phyloP scores from a whole-genome alignment of 2,113 vertebrate species.

The Aegithalos caudatus region DNA sequence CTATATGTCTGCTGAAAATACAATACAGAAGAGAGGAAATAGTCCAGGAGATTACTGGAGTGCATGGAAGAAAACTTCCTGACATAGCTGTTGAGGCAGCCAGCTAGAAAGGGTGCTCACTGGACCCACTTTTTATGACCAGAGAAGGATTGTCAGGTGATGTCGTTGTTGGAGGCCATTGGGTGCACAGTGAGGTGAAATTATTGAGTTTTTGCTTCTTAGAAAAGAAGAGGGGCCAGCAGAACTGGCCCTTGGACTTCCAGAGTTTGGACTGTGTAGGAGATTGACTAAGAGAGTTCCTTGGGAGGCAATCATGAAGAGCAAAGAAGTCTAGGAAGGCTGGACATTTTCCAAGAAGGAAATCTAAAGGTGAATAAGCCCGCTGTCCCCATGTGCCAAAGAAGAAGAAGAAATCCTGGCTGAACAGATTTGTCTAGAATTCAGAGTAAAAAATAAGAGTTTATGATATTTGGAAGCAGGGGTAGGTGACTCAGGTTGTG shows the following conservation, averaged over 20 bases:
- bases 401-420: not conserved
- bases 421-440: not conserved
- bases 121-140: not conserved
- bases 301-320: not conserved
- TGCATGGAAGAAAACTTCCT: not conserved
- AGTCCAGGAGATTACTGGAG: not conserved
- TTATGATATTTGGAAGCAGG: not conserved
- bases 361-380: not conserved
- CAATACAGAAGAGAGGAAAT: not conserved
- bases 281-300: not conserved
- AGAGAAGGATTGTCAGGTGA: not conserved
- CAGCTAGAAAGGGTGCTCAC: accelerated
- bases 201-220: not conserved
- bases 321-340: not conserved
- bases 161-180: not conserved
- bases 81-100: not conserved
- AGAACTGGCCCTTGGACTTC: not conserved
- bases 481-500: not conserved
- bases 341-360: not conserved
- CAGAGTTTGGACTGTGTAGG: not conserved
- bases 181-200: accelerated
- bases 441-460: not conserved
- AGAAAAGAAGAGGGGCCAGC: not conserved
- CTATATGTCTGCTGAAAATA: not conserved
- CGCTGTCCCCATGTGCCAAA: accelerated